phyloP scores from a whole-genome alignment of 2,888 invertebrate genomes.

The Nephrotoma flavescens region DNA sequence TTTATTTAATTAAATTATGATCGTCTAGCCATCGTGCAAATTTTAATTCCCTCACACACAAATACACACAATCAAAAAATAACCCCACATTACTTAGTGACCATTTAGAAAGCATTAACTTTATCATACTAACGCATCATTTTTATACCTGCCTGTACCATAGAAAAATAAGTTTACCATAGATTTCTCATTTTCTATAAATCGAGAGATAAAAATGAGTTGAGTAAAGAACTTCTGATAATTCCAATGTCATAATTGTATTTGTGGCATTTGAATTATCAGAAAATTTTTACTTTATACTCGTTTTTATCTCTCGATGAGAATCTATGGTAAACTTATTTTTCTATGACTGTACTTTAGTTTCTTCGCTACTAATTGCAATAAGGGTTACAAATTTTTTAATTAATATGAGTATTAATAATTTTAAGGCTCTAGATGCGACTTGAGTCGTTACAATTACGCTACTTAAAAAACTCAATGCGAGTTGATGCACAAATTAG shows the following conservation, averaged over 20 bases:
- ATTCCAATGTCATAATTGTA: too few relatives aligned
- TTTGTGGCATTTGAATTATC: too few relatives aligned
- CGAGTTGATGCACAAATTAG: background rate
- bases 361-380: background rate
- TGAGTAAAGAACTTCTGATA: too few relatives aligned
- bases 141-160: too few relatives aligned
- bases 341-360: background rate
- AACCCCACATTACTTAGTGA: background rate
- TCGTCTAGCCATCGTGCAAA: background rate
- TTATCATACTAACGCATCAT: background rate
- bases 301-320: too few relatives aligned
- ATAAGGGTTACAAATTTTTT: background rate
- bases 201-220: too few relatives aligned
- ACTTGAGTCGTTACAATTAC: background rate
- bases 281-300: too few relatives aligned
- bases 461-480: background rate
- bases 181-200: too few relatives aligned
- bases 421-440: background rate
- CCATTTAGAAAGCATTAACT: background rate
- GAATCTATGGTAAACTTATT: too few relatives aligned
- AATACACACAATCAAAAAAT: background rate
- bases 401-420: background rate
- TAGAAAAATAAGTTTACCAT: too few relatives aligned
- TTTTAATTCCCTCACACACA: background rate
- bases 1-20: background rate